Conservation (phyloP, 2,888 invertebrate genomes). For the Physocephala rufipes region DNA sequence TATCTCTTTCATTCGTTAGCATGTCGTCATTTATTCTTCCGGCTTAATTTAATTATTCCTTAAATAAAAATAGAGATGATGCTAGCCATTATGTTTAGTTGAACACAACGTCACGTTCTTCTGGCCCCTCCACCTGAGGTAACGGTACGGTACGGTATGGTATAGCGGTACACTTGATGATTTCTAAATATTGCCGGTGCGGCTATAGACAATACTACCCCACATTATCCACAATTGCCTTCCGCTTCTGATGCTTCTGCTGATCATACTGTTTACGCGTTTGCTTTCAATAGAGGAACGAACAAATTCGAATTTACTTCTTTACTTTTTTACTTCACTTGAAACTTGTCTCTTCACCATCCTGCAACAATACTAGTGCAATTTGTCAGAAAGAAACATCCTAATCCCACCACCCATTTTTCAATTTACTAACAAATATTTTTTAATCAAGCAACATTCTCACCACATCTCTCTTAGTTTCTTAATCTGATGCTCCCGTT, state of each 20-base stretch:
- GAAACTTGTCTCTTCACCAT: background rate
- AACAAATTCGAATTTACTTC: background rate
- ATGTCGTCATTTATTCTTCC: constrained; percentile 45
- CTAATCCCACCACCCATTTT: background rate
- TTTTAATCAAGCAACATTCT: background rate
- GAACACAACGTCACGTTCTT: constrained; percentile 41
- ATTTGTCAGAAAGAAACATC: constrained; percentile 15
- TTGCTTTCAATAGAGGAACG: constrained; percentile 12
- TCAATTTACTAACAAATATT: background rate
- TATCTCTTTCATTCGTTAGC: background rate
- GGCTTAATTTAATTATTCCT: constrained; percentile 53
- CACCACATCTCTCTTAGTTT: background rate
- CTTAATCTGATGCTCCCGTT: background rate
- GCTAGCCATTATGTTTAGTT: constrained; percentile 37
- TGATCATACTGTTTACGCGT: constrained; percentile 22
- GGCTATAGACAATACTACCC: background rate
- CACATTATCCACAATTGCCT: background rate
- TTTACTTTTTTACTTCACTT: background rate
- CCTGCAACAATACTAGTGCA: background rate
- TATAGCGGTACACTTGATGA: background rate
- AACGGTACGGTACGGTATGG: background rate
- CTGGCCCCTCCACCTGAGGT: constrained; percentile 8
- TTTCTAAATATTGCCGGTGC: background rate
- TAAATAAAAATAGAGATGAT: constrained; percentile 53
- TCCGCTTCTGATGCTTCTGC: constrained; percentile 21